Evolutionary conservation across 2,888 invertebrate genomes (phyloP).

Genomic region (Acleris holmiana): DNA sequence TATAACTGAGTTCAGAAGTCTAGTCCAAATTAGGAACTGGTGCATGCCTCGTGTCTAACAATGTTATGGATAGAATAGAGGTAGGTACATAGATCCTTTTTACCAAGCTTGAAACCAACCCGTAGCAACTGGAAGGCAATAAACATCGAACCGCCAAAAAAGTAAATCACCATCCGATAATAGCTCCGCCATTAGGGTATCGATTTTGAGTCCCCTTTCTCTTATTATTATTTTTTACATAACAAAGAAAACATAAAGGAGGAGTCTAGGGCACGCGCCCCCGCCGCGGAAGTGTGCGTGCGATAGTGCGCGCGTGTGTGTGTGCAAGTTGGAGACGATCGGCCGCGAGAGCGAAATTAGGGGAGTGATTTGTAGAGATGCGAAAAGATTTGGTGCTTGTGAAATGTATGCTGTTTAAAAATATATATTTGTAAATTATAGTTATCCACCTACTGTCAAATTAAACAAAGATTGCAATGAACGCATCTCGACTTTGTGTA

Average conservation of each 20-base stretch:
- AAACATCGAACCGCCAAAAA: slow-evolving; percentile 40
- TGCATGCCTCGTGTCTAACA: no score
- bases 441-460: no score
- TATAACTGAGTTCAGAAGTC: no score
- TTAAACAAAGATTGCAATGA: no score
- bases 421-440: no score
- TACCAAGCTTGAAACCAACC: slow-evolving; percentile 5
- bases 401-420: neutral
- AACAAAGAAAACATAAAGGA: slow-evolving; percentile 83
- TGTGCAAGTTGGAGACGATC: slow-evolving; percentile 74
- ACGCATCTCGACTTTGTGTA: no score
- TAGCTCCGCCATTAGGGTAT: slow-evolving; percentile 72
- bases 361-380: slow-evolving; percentile 68
- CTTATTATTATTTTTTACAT: slow-evolving; percentile 82
- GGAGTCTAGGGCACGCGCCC: slow-evolving; percentile 78
- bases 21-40: no score
- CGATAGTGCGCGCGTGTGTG: slow-evolving; percentile 44
- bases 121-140: slow-evolving; percentile 28
- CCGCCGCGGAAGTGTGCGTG: slow-evolving; percentile 56
- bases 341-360: slow-evolving; percentile 71
- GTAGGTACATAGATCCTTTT: neutral
- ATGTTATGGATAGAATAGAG: no score
- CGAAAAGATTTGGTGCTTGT: slow-evolving; percentile 54
- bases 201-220: slow-evolving; percentile 82
- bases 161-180: slow-evolving; percentile 46